Percentiles rank a stretch among this genome's conserved stretches.
phyloP scores from a whole-genome alignment of 1,140 invertebrate genomes.

The Drosophila ambigua region DNA sequence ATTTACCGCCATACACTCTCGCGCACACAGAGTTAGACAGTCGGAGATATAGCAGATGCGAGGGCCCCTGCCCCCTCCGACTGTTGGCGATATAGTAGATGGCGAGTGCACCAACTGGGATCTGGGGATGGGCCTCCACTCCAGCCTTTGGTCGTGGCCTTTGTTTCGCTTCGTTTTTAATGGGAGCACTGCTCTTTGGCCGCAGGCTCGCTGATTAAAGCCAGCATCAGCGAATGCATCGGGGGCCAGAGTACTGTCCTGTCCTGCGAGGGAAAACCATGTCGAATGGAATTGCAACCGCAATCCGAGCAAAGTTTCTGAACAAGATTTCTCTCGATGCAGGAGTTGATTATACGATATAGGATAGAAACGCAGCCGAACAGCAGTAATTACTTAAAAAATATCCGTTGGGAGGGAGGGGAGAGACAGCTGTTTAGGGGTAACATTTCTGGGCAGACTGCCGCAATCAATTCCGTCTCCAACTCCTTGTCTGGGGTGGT shows the following conservation, averaged over 20 bases:
- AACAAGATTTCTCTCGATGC: neutral
- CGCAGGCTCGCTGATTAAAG: slow-evolving; percentile 68
- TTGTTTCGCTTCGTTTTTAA: slow-evolving; percentile 59
- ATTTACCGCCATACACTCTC: slow-evolving; percentile 68
- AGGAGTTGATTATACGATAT: slow-evolving; percentile 3
- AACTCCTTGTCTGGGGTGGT: neutral
- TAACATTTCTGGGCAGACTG: too few relatives aligned
- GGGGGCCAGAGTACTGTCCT: neutral
- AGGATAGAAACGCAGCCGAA: slow-evolving; percentile 5
- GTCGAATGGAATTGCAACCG: slow-evolving; percentile 11
- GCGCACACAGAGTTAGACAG: slow-evolving; percentile 64
- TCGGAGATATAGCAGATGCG: slow-evolving; percentile 50
- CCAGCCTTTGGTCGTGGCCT: slow-evolving; percentile 12
- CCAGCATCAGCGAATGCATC: slow-evolving; percentile 48
- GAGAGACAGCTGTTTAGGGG: neutral
- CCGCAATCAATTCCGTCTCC: neutral
- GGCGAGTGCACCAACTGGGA: too few relatives aligned
- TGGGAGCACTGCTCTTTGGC: slow-evolving; percentile 42
- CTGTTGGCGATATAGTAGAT: too few relatives aligned
- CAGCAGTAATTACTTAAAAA: slow-evolving; percentile 45
- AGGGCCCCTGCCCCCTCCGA: slow-evolving; percentile 30
- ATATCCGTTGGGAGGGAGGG: slow-evolving; percentile 4
- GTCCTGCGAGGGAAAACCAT: neutral
- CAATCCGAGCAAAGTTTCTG: slow-evolving; percentile 7
- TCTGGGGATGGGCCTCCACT: neutral